Evolutionary conservation across 1,140 invertebrate genomes (phyloP).

Genomic region (Hylyphantes graminicola): DNA sequence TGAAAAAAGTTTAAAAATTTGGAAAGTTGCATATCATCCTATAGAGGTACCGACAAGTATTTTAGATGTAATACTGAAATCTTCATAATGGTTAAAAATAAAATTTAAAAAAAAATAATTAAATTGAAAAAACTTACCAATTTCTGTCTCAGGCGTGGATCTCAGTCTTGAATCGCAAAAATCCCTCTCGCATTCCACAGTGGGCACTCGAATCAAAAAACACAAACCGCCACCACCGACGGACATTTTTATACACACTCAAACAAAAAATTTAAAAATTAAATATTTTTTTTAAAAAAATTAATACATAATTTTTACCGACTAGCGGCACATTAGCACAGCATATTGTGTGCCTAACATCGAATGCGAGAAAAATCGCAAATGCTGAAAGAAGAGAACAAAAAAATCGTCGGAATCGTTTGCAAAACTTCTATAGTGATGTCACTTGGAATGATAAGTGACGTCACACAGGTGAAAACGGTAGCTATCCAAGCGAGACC

Average conservation of each 20-base stretch:
- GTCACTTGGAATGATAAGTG: not conserved
- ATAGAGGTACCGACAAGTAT: too few relatives aligned
- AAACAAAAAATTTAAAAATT: not conserved
- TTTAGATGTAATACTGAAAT: too few relatives aligned
- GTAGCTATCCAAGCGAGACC: conserved; percentile 22
- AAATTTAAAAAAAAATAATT: not conserved
- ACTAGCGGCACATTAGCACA: not conserved
- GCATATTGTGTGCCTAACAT: not conserved
- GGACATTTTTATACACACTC: conserved; percentile 20
- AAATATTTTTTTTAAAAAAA: not conserved
- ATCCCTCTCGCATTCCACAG: conserved; percentile 43
- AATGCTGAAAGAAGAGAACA: not conserved
- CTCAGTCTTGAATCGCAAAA: not conserved
- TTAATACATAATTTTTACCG: conserved; percentile 1
- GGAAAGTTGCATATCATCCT: too few relatives aligned
- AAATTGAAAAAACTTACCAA: conserved; percentile 17
- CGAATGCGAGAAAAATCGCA: not conserved
- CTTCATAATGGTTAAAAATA: too few relatives aligned
- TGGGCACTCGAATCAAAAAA: conserved; percentile 46
- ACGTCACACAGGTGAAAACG: conserved; percentile 26
- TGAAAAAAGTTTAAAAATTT: too few relatives aligned
- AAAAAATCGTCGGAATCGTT: conserved; percentile 24
- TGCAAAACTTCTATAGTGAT: conserved; percentile 35
- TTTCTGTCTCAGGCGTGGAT: not conserved
- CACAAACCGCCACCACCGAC: conserved; percentile 41